Evolutionary conservation across 1,140 invertebrate species (phyloP).

Genomic region (Trachelipus rathkii): DNA sequence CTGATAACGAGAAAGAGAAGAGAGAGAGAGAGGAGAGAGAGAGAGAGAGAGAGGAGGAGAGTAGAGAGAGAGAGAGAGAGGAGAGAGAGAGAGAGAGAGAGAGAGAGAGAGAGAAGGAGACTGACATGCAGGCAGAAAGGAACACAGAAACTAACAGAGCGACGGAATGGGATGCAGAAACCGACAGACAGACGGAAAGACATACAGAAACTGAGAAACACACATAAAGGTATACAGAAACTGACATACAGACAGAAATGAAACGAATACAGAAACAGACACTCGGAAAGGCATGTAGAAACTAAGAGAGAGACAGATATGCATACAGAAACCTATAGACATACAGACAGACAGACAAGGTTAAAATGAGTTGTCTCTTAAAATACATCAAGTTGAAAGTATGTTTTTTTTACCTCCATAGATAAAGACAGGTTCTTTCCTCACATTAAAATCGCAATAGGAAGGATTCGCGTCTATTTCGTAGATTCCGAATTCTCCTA

Average conservation of each 20-base stretch:
- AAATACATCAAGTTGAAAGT: background rate
- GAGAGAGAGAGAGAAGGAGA: constrained; percentile 10
- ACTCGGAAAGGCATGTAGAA: too few relatives aligned
- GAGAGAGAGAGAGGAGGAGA: too few relatives aligned
- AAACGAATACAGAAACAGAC: too few relatives aligned
- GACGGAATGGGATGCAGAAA: background rate
- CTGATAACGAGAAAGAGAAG: too few relatives aligned
- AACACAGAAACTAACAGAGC: background rate
- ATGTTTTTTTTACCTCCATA: constrained; percentile 18
- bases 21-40: background rate
- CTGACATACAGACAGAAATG: too few relatives aligned
- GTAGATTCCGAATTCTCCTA: constrained; percentile 28
- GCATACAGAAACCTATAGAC: background rate
- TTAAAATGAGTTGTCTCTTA: background rate
- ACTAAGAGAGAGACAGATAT: background rate
- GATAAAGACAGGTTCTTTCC: constrained; percentile 28
- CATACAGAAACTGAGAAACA: background rate
- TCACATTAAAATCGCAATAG: background rate
- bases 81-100: constrained; percentile 16
- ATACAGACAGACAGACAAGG: background rate
- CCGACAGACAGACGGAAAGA: background rate
- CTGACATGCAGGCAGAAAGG: background rate
- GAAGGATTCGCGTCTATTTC: background rate
- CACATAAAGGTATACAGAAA: background rate
- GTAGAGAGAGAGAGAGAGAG: too few relatives aligned